Conservation (phyloP, 2,797 vertebrate genomes). For the Tragelaphus eurycerus region DNA sequence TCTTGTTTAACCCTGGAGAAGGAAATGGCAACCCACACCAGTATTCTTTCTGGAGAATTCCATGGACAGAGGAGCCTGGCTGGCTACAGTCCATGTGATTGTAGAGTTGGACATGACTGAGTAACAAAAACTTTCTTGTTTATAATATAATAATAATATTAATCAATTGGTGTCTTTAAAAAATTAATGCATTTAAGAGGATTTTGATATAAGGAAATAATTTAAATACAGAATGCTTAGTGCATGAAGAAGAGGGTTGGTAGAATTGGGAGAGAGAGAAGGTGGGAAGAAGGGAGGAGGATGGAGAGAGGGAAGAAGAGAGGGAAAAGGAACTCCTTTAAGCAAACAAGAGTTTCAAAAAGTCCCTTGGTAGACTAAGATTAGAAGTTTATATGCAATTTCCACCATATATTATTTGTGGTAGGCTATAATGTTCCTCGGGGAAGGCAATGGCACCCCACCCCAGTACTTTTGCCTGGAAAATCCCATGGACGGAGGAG, state of each 20-base stretch:
- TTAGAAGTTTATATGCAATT: neutral
- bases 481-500: too few relatives aligned
- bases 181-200: neutral
- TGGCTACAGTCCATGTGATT: too few relatives aligned
- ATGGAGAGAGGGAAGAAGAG: too few relatives aligned
- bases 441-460: too few relatives aligned
- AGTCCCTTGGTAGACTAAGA: neutral
- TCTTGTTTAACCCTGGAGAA: too few relatives aligned
- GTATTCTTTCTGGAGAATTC: too few relatives aligned
- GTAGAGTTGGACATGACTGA: too few relatives aligned
- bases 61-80: too few relatives aligned
- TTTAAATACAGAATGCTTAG: neutral
- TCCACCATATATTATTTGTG: neutral
- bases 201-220: neutral
- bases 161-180: neutral
- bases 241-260: neutral
- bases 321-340: neutral
- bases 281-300: neutral
- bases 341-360: neutral
- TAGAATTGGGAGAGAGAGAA: neutral
- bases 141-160: neutral
- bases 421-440: neutral
- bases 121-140: neutral
- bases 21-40: too few relatives aligned
- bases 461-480: too few relatives aligned